phyloP scores from a whole-genome alignment of 2,888 invertebrate genomes.

The Mystacides longicornis region DNA sequence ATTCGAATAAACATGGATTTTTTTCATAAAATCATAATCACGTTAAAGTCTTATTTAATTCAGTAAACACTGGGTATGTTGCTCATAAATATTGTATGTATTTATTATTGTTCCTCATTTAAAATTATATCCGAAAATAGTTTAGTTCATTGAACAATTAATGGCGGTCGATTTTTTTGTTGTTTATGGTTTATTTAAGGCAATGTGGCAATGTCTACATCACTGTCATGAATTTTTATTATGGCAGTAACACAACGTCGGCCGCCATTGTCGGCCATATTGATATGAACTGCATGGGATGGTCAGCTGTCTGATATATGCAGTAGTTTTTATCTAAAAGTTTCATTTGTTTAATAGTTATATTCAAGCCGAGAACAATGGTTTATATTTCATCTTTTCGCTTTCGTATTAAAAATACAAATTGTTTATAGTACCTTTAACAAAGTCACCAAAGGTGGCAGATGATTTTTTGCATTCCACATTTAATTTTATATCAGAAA shows the following conservation, averaged over 20 bases:
- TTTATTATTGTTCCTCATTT: too few relatives aligned
- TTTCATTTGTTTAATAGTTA: background rate
- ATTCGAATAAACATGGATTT: too few relatives aligned
- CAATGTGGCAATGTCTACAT: too few relatives aligned
- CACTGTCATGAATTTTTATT: too few relatives aligned
- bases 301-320: conserved; percentile 48
- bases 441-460: conserved; percentile 35
- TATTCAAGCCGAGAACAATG: background rate
- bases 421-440: conserved; percentile 14
- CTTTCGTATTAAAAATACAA: background rate
- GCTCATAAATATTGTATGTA: too few relatives aligned
- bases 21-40: too few relatives aligned
- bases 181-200: too few relatives aligned
- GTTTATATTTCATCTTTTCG: background rate
- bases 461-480: conserved; percentile 49
- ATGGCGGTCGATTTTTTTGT: too few relatives aligned
- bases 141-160: too few relatives aligned
- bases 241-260: conserved; percentile 37
- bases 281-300: conserved; percentile 49
- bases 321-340: conserved; percentile 8
- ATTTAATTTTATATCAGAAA: conserved; percentile 34
- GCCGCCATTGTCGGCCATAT: conserved; percentile 43
- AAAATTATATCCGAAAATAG: too few relatives aligned
- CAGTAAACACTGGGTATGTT: too few relatives aligned
- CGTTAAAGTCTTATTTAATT: too few relatives aligned